These are phyloP conservation scores for Rotaria sp. DNA, from an alignment of 2,888 invertebrate species.

Conservation along the genomic window DNA sequence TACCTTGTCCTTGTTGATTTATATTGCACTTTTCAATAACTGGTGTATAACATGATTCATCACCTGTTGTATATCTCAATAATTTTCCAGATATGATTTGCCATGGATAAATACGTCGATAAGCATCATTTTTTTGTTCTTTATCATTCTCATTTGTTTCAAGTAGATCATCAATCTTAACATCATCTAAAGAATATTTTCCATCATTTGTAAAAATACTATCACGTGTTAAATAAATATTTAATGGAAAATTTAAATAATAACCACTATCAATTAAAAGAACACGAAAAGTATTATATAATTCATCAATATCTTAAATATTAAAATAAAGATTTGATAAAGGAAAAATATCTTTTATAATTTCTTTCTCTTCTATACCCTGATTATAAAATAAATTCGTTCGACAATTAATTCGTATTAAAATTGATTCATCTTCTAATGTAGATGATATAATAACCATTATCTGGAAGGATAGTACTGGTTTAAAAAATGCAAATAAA, in stretches of 20 bases:
- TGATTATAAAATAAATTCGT: not conserved
- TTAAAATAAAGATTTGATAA: not conserved
- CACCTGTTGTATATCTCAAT: not conserved
- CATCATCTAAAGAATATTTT: not conserved
- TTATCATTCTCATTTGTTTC: not conserved
- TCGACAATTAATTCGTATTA: slow-evolving; percentile 13
- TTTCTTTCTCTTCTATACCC: not conserved
- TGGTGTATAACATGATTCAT: slow-evolving; percentile 26
- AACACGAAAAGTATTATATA: not conserved
- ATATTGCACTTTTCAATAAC: slow-evolving; percentile 8
- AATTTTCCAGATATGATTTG: not conserved
- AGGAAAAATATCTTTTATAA: not conserved
- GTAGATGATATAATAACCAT: not conserved
- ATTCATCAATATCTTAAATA: not conserved
- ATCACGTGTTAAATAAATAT: not conserved
- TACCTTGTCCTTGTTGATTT: not conserved
- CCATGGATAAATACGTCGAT: slow-evolving; percentile 13
- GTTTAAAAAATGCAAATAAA: not conserved
- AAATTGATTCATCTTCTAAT: slow-evolving; percentile 9
- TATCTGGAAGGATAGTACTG: not conserved
- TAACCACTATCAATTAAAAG: slow-evolving; percentile 9
- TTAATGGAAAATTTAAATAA: not conserved
- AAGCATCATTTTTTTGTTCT: not conserved
- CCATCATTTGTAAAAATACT: not conserved
- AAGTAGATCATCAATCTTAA: not conserved